Conservation (phyloP, 2,888 invertebrate species). For the Pollenia angustigena region DNA sequence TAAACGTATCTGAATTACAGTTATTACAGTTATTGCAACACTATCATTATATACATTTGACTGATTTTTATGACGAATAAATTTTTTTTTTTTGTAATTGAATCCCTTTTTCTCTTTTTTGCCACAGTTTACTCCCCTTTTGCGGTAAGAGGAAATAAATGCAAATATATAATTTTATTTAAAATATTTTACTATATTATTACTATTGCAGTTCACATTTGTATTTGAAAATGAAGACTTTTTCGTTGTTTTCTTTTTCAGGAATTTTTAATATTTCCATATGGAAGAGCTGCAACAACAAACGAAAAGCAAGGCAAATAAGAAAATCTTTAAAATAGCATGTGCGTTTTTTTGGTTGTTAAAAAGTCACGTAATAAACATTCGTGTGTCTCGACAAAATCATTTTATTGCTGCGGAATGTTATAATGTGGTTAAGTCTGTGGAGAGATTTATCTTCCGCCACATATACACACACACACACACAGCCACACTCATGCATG, state of each 20-base stretch:
- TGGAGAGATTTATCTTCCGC: constrained; percentile 52
- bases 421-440: constrained; percentile 61
- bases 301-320: constrained; percentile 32
- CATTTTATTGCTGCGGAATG: constrained; percentile 71
- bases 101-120: background rate
- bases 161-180: constrained; percentile 28
- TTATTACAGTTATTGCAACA: constrained; percentile 14
- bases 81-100: background rate
- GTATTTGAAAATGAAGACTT: background rate
- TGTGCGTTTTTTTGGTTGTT: constrained; percentile 17
- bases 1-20: background rate
- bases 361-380: constrained; percentile 71
- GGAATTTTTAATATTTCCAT: constrained; percentile 47
- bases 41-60: constrained; percentile 49
- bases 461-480: background rate
- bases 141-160: background rate
- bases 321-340: constrained; percentile 19
- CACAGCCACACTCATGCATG: background rate
- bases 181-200: constrained; percentile 21
- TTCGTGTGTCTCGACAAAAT: constrained; percentile 67
- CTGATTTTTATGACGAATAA: constrained; percentile 17
- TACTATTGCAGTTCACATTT: constrained; percentile 32
- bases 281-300: background rate
- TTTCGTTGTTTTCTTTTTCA: background rate
- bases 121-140: background rate